Percentiles rank a stretch among this genome's conserved stretches.
Evolutionary conservation across 2,797 vertebrate genomes (phyloP).

Genomic region (Alauda arvensis): DNA sequence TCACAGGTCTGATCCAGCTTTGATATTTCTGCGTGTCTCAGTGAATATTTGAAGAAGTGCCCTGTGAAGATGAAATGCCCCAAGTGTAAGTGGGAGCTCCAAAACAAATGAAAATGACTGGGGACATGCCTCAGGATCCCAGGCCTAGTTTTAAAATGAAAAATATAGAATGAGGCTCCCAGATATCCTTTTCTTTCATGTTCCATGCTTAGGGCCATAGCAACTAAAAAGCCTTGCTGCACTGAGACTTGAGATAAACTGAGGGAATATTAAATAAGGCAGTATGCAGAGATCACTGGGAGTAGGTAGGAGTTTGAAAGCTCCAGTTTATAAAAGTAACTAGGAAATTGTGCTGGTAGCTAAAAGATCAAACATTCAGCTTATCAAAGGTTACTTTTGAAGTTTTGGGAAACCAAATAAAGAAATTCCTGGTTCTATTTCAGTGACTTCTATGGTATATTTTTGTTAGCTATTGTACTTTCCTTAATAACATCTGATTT

Average conservation of each 20-base stretch:
- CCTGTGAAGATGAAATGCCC: background rate
- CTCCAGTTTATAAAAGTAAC: constrained; percentile 53
- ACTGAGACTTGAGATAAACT: constrained; percentile 41
- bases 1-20: background rate
- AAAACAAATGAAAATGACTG: background rate
- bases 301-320: constrained; percentile 45
- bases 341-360: constrained; percentile 52
- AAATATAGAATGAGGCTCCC: constrained; percentile 6
- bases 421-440: constrained; percentile 28
- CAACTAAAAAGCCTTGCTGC: constrained; percentile 45
- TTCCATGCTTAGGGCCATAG: constrained; percentile 49
- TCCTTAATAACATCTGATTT: constrained; percentile 7
- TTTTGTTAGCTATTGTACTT: background rate
- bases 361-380: constrained; percentile 56
- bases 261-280: constrained; percentile 56
- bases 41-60: background rate
- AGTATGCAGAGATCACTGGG: constrained; percentile 36
- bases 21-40: background rate
- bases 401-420: constrained; percentile 51
- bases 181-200: constrained; percentile 56
- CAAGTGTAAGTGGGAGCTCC: background rate
- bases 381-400: constrained; percentile 58
- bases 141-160: constrained; percentile 30
- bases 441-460: background rate
- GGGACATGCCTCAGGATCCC: constrained; percentile 1